Evolutionary conservation across 2,113 vertebrate species (phyloP).

Genomic region (Aramus guarauna): DNA sequence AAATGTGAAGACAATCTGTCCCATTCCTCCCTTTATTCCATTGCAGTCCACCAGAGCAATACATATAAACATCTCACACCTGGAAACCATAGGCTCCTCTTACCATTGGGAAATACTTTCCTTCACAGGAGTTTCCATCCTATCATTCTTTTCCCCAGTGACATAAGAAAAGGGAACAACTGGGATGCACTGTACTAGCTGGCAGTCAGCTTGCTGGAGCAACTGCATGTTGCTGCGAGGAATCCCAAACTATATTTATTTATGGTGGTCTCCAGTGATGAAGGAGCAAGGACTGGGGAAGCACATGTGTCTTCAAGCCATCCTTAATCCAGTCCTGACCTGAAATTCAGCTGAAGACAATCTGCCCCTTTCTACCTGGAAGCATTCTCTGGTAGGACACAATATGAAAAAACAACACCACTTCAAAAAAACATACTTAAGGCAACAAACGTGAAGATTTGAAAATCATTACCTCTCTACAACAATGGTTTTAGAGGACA

Average conservation of each 20-base stretch:
- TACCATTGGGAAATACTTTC: background rate
- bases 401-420: background rate
- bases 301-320: background rate
- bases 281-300: background rate
- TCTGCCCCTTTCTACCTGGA: background rate
- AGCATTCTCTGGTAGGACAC: background rate
- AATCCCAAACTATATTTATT: background rate
- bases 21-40: background rate
- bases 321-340: background rate
- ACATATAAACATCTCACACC: background rate
- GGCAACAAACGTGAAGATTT: background rate
- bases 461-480: background rate
- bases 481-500: background rate
- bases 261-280: background rate
- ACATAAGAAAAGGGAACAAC: background rate
- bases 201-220: background rate
- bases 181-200: background rate
- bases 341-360: background rate
- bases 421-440: background rate
- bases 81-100: background rate
- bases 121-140: background rate
- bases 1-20: background rate
- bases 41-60: background rate
- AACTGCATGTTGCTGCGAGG: background rate
- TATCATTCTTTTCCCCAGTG: background rate